Base-by-base conservation (phyloP, 2,113 vertebrate species). In the Boulengeromyrus knoepffleri region DNA sequence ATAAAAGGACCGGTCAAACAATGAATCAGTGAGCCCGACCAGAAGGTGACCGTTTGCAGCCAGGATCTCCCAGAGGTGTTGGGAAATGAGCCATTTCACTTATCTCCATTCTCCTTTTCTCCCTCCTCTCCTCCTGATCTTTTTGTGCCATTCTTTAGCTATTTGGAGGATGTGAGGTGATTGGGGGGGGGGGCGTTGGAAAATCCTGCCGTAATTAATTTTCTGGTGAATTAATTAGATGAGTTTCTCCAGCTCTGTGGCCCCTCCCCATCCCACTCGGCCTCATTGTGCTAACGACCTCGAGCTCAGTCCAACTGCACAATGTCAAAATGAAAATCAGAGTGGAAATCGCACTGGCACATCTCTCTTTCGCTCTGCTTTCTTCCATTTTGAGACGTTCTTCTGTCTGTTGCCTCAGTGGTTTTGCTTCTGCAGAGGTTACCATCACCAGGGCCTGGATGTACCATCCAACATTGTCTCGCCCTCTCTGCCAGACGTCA, bases 141-240 rank as follows among this genome's bases (percentile, higher is more conserved):
- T 9, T 83, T 27, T 42, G 27, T 88, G 58, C 62, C 13, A 31
- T 77, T 88, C 52, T 84, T 56, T 39, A 70, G 84, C 7, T 46
- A 27, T 88, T 62, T 47, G 88, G 83, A 17, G 86, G 84, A 91
- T 91, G 86, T 87, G 88, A 88, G 88, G 88, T 91, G 91, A 90
- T 92, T 17, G 19, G 58, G 80, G 89, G 90, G 66, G 90, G 31
- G 36, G 27, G 83, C 47, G 89, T 42, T 77, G 92, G 90, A 94
- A 95, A 96, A 95, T 95, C 95, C 95, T 3, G 88, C 95, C 80
- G 93, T 96, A 96, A 96, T 97, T 96, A 95, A 97, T 96, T 97
- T 97, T 96, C 92, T 96, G 94, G 95, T 95, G 96, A 95, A 96
- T 97, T 97, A 96, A 97, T 97, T 95, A 96, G 94, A 94, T 92